Percentiles rank a stretch among this genome's conserved stretches.
Evolutionary conservation across 2,113 vertebrate genomes (phyloP).

Genomic region (Porphyrio hochstetteri): DNA sequence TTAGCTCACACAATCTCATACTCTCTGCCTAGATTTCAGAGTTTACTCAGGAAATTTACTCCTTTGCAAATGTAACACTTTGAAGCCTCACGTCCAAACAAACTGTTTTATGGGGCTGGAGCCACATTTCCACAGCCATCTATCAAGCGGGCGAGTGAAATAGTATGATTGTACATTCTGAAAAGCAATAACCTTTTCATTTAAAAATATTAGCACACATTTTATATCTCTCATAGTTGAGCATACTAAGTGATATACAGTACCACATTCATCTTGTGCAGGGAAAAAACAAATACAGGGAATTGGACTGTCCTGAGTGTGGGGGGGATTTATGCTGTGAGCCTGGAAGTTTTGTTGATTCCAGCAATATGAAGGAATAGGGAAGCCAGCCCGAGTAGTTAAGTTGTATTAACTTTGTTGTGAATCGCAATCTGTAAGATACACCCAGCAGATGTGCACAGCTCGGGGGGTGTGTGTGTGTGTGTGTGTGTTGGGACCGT

Average conservation of each 20-base stretch:
- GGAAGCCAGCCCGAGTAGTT: constrained; percentile 16
- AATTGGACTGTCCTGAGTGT: background rate
- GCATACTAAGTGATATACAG: background rate
- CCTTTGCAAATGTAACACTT: constrained; percentile 15
- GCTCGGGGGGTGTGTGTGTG: background rate
- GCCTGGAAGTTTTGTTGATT: constrained; percentile 56
- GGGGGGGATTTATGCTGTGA: constrained; percentile 19
- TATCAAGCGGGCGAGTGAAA: background rate
- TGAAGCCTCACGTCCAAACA: constrained; percentile 35
- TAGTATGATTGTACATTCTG: background rate
- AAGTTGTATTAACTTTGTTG: constrained; percentile 49
- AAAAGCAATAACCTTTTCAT: background rate
- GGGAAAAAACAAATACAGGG: background rate
- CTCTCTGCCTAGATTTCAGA: constrained; percentile 54
- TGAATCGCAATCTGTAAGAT: background rate
- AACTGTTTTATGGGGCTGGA: background rate
- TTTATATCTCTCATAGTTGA: background rate
- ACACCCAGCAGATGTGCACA: background rate
- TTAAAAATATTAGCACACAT: constrained; percentile 16
- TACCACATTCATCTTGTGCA: constrained; percentile 9
- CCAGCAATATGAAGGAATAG: background rate
- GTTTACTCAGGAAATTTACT: constrained; percentile 59
- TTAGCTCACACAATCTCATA: constrained; percentile 32
- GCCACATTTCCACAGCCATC: constrained; percentile 1
- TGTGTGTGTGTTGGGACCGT: fast-evolving